Conservation (phyloP, 2,797 vertebrate genomes). For the Gallinago solitaria region DNA sequence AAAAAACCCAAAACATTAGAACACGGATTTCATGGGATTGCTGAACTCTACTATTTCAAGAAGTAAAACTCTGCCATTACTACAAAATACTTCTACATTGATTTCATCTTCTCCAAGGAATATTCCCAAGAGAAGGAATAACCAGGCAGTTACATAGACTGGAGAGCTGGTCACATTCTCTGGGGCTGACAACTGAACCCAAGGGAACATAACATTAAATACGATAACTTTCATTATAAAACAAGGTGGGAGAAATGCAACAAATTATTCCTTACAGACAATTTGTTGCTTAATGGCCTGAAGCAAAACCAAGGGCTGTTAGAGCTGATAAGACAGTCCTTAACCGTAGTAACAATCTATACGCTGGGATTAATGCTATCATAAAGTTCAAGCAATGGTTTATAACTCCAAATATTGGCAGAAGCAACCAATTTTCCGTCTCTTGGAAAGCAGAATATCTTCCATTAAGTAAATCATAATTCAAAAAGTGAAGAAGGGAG, state of each 20-base stretch:
- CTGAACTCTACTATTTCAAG: neutral
- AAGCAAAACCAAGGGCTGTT: conserved; percentile 54
- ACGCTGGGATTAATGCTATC: conserved; percentile 54
- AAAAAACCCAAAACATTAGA: neutral
- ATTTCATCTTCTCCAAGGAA: neutral
- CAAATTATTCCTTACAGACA: conserved; percentile 62
- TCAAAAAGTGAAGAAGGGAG: neutral
- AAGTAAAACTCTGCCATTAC: neutral
- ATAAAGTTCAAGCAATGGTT: conserved; percentile 59
- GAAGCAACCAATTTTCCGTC: conserved; percentile 65
- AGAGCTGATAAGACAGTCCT: conserved; percentile 49
- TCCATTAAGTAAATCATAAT: conserved; percentile 48
- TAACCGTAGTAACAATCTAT: conserved; percentile 59
- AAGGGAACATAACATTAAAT: conserved; percentile 16
- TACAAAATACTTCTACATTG: neutral
- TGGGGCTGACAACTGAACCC: neutral
- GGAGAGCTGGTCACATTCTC: neutral
- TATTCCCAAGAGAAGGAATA: neutral
- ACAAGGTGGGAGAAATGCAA: conserved; percentile 35
- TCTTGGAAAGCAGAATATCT: conserved; percentile 52
- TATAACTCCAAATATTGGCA: conserved; percentile 62
- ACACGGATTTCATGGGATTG: neutral
- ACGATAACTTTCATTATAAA: conserved; percentile 40
- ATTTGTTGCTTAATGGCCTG: conserved; percentile 70
- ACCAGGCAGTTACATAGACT: neutral